Base-by-base conservation (phyloP, 2,888 invertebrate genomes). In the Caenorhabditis sp. region DNA sequence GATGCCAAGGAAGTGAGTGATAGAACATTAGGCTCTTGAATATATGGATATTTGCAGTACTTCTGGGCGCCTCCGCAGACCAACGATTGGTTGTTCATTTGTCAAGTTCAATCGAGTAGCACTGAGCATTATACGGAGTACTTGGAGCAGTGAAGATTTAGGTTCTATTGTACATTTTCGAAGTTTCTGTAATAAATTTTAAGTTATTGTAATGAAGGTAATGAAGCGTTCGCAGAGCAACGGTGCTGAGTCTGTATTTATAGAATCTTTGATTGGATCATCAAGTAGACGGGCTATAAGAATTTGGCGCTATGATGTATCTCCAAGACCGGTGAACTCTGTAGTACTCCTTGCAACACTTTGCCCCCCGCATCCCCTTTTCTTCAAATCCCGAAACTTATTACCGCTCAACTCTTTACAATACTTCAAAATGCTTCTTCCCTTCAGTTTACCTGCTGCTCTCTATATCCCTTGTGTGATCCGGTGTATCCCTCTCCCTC, bases 91-190 rank as follows among this genome's bases (percentile, higher is more conserved):
- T 49, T 54, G 0, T 63, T 77, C 47, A 54, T 63, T 1, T 77
- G 77, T 63, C 77, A 77, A 44, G 68, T 63, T 54, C 41, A 44
- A 24, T 31, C 77, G 6, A 77, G 77, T 35, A 77, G 77, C 22
- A 77, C 77, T 12, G 77, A 77, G 31, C 8, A 69, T 44, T 77
- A 70, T 31, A 77, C 77, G 49, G 16, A 59, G 22, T 10, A 73
- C 61, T 22, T 19, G 47, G 66, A 38, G 2, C 66, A 2, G 73
- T 80, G 14, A 58, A 7, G 12, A 12, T 12, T 12, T 38, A 38
- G 12, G 8, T 10, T 38, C 12, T 10, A 10, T 38, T 38, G 38
- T 38, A 38, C 12, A 10, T 38, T 38, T 38, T 35, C 31, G 8
- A 35, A 6, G 31, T 35, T 35, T 38, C 2, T 38, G 38, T 38